Evolutionary conservation across 2,888 invertebrate species (phyloP), one percentile per base, ranked within the genome.

Genomic region (Caradrina clavipalpis): DNA sequence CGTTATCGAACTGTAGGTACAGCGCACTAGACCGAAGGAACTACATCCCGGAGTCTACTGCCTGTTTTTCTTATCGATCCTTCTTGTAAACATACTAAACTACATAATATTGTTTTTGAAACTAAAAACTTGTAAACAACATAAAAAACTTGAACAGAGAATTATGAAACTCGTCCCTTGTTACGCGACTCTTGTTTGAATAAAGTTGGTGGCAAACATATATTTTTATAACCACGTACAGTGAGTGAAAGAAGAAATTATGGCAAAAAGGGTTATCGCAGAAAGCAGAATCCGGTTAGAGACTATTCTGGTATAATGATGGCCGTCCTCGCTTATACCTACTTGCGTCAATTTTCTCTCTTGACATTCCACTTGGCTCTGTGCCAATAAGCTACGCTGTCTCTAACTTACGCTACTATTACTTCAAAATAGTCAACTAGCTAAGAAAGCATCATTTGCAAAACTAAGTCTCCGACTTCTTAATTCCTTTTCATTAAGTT

Each of bases 11-110:
- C 70, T 67, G 69, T 78, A 22, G 69, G 69, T 71, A 81, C 69
- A 74, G 73, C 78, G 80, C 81, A 84, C 67, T 82, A 81, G 82
- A 86, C 84, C 74, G 80, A 72, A 78, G 75, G 66, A 81, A 80
- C 79, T 80, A 83, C 67, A 79, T 78, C 62, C 64, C 31, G 50
- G 39, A 61, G 74, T 73, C 59, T 59, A 65, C 64, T 68, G 69
- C 64, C 68, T 76, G 73, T 80, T 81, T 84, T 84, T 73, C 75
- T 77, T 80, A 78, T 77, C 76, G 69, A 63, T 60, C 55, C 2
- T 13, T 11, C 19, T 3, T 54, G 26, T 59, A 53, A 15, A 35
- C 26, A 11, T 50, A 13, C n/a, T 31, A 21, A 54, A 54, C 47
- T n/a, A 42, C n/a, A n/a, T n/a, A 4, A 13, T 35, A 21, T 39